Evolutionary conservation across 2,888 invertebrate genomes (phyloP).

Genomic region (Ernsta delagoae): DNA sequence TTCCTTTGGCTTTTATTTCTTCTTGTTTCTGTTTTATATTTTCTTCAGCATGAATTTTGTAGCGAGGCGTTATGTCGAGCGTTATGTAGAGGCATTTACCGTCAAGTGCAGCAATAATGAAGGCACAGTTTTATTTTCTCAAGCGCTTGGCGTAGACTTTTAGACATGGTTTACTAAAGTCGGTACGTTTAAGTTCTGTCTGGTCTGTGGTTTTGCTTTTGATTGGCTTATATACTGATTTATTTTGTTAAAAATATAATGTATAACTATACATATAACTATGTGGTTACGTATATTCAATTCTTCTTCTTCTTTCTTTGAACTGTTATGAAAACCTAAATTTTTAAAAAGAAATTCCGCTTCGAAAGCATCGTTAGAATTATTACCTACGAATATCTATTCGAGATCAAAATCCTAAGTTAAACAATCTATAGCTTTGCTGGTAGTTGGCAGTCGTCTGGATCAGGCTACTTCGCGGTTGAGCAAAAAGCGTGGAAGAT

Average conservation of each 20-base stretch:
- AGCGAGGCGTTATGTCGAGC: constrained; percentile 22
- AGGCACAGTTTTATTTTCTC: constrained; percentile 15
- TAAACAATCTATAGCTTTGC: constrained; percentile 34
- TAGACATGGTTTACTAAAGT: constrained; percentile 1
- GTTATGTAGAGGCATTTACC: constrained; percentile 29
- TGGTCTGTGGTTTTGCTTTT: too few relatives aligned
- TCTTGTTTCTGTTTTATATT: constrained; percentile 19
- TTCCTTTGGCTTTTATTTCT: constrained; percentile 4
- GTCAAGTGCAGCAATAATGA: constrained; percentile 26
- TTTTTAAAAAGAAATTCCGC: too few relatives aligned
- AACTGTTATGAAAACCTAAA: too few relatives aligned
- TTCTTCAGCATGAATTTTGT: constrained; percentile 28
- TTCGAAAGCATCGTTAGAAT: too few relatives aligned
- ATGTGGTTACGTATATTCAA: too few relatives aligned
- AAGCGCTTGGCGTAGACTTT: background rate
- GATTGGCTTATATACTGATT: too few relatives aligned
- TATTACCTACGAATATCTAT: background rate
- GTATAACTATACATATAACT: too few relatives aligned
- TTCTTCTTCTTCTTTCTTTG: too few relatives aligned
- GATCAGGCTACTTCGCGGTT: constrained; percentile 33
- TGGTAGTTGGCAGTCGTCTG: constrained; percentile 39
- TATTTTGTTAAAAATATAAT: too few relatives aligned
- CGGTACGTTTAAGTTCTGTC: too few relatives aligned
- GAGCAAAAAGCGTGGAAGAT: constrained; percentile 40
- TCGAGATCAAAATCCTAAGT: constrained; percentile 21